phyloP scores from a whole-genome alignment of 2,113 vertebrate genomes.

The Phylloscopus trochilus region DNA sequence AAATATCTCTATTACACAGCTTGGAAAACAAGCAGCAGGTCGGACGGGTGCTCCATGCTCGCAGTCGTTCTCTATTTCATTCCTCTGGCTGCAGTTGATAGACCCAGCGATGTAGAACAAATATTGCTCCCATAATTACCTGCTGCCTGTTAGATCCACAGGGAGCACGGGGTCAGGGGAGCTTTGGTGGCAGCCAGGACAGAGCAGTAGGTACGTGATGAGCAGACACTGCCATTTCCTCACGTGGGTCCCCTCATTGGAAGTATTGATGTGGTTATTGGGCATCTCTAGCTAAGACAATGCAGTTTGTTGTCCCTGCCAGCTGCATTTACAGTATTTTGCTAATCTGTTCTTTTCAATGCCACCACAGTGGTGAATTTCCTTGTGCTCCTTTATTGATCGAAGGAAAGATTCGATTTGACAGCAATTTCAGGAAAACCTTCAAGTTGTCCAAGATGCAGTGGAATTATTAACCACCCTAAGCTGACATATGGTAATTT shows the following conservation, averaged over 20 bases:
- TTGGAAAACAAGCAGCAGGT: not conserved
- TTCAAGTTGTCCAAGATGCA: slow-evolving; percentile 53
- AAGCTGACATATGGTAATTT: slow-evolving; percentile 59
- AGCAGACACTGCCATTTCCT: not conserved
- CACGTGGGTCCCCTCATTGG: fast-evolving
- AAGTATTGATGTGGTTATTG: not conserved
- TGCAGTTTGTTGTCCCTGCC: slow-evolving; percentile 12
- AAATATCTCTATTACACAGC: not conserved
- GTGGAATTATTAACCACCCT: slow-evolving; percentile 58
- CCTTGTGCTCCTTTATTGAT: slow-evolving; percentile 51
- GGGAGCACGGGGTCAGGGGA: not conserved
- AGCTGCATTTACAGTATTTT: slow-evolving; percentile 23
- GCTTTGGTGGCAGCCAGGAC: not conserved
- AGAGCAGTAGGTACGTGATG: not conserved
- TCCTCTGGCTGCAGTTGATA: not conserved
- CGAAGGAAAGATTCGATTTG: slow-evolving; percentile 33
- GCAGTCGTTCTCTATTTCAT: not conserved
- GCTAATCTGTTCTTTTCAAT: slow-evolving; percentile 10
- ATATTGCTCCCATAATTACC: not conserved
- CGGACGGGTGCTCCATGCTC: not conserved
- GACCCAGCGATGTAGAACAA: not conserved
- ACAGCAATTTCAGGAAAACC: slow-evolving; percentile 53
- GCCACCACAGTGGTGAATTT: not conserved
- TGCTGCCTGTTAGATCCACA: not conserved
- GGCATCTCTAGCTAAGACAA: not conserved